These are phyloP conservation scores for Drosophila tripunctata DNA, from an alignment of 2,888 invertebrate genomes.

Conservation along the genomic window DNA sequence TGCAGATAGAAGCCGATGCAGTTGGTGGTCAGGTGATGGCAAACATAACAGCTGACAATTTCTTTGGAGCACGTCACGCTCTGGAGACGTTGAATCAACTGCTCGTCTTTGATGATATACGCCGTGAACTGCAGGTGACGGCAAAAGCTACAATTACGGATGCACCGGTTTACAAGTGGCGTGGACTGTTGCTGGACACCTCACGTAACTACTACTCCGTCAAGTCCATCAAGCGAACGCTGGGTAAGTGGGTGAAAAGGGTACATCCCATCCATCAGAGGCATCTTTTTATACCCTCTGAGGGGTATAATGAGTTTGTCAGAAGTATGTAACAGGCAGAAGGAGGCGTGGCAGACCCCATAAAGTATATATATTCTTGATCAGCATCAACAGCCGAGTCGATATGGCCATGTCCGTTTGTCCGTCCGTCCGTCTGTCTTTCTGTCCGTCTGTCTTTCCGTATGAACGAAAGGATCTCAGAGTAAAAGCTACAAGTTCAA, in stretches of 20 bases:
- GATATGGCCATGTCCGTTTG: too few species aligned
- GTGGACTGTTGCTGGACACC: conserved; percentile 95
- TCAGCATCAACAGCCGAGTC: too few species aligned
- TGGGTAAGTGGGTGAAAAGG: conserved; percentile 85
- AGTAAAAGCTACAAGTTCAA: too few species aligned
- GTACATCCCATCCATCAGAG: too few species aligned
- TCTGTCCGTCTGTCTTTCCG: too few species aligned
- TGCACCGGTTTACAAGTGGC: conserved; percentile 92
- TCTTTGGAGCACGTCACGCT: conserved; percentile 87
- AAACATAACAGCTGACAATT: conserved; percentile 85
- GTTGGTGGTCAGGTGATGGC: conserved; percentile 84
- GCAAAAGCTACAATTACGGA: conserved; percentile 88
- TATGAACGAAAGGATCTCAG: too few species aligned
- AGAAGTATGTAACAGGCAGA: too few species aligned
- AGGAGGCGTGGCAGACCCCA: too few species aligned
- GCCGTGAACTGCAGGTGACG: conserved; percentile 86
- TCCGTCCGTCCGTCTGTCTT: too few species aligned
- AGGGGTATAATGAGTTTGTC: too few species aligned
- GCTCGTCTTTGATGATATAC: conserved; percentile 83
- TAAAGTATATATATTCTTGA: too few species aligned
- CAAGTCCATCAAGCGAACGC: conserved; percentile 89
- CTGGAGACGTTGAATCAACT: conserved; percentile 86
- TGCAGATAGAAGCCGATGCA: conserved; percentile 61
- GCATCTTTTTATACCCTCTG: too few species aligned
- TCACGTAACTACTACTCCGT: conserved; percentile 93